A percentile compares a stretch with the other conserved stretches of the same genome.
phyloP scores from a whole-genome alignment of 2,113 vertebrate genomes.

The Zosterops hypoxanthus region DNA sequence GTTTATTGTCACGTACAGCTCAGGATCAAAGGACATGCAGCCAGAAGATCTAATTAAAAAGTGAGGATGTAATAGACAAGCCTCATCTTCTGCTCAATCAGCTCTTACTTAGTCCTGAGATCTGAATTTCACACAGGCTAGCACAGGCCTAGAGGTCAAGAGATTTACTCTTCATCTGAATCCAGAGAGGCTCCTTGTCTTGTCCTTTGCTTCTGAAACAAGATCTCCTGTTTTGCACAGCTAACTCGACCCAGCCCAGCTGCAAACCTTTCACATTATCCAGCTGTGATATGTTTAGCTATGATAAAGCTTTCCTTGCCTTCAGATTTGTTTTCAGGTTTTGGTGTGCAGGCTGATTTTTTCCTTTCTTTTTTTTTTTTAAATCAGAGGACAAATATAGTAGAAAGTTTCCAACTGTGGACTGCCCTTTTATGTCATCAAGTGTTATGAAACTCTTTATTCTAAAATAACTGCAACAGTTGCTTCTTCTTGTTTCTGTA shows the following conservation, averaged over 20 bases:
- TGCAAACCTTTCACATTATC: neutral
- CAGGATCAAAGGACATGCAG: slow-evolving; percentile 50
- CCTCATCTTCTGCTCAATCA: slow-evolving; percentile 59
- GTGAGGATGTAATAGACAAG: slow-evolving; percentile 57
- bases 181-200: slow-evolving; percentile 26
- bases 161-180: slow-evolving; percentile 38
- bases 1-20: slow-evolving; percentile 25
- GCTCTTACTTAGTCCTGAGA: slow-evolving; percentile 39
- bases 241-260: neutral
- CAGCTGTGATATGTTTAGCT: neutral
- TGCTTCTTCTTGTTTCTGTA: neutral
- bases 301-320: neutral
- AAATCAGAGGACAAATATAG: neutral
- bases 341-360: neutral
- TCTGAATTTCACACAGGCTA: slow-evolving; percentile 24
- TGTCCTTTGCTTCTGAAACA: slow-evolving; percentile 34
- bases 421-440: neutral
- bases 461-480: neutral
- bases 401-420: neutral
- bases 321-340: neutral
- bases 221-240: neutral
- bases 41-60: slow-evolving; percentile 60
- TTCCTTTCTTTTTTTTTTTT: rapidly evolving
- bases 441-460: neutral
- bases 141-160: slow-evolving; percentile 24